phyloP scores from a whole-genome alignment of 2,113 vertebrate species.

The Tachycineta bicolor region DNA sequence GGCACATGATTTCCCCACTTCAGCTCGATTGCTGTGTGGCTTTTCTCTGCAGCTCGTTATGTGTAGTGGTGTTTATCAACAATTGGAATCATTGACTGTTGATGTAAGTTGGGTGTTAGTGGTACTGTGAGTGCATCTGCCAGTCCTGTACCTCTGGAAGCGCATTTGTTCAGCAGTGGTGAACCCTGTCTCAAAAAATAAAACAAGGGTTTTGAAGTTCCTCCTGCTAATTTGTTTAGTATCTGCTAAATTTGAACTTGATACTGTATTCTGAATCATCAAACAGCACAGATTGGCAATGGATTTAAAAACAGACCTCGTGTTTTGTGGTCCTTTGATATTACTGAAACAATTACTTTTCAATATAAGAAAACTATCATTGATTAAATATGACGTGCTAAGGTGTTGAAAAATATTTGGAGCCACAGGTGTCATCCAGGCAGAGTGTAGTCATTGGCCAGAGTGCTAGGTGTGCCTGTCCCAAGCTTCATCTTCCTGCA shows the following conservation, averaged over 20 bases:
- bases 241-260: not conserved
- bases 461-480: too few species aligned
- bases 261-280: not conserved
- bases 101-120: not conserved
- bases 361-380: not conserved
- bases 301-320: not conserved
- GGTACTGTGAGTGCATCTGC: rapidly evolving
- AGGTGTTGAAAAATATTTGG: not conserved
- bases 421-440: rapidly evolving
- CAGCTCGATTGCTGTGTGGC: rapidly evolving
- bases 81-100: not conserved
- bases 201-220: not conserved
- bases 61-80: not conserved
- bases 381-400: not conserved
- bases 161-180: rapidly evolving
- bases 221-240: not conserved
- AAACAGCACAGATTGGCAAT: not conserved
- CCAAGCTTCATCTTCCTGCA: not conserved
- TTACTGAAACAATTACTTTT: not conserved
- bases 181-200: not conserved
- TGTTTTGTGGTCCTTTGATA: not conserved
- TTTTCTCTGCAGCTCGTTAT: not conserved
- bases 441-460: not conserved
- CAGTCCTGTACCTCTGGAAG: not conserved
- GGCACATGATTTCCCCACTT: not conserved